Base-by-base conservation (phyloP, 2,888 invertebrate genomes). In the Hypolimnas misippus region DNA sequence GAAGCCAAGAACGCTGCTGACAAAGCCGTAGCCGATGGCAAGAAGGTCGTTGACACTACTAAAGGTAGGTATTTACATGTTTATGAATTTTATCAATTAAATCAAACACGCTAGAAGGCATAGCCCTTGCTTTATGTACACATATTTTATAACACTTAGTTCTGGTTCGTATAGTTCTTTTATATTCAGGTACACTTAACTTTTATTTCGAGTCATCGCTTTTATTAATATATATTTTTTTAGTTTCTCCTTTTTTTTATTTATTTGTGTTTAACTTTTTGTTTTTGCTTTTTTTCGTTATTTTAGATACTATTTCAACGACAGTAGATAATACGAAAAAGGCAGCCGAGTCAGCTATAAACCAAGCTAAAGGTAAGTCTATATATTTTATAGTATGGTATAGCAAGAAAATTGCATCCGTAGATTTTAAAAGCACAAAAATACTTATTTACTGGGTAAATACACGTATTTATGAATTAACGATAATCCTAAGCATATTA, bases 251-350 rank as follows among this genome's bases (percentile, higher is more conserved):
- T 68, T 17, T 62, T 56, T 66, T 58, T 52, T 59, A 59, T 66
- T 46, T 5, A 1, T 25, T 46, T 29, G 14, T 67, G 70, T 68
- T n/a, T n/a, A n/a, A n/a, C n/a, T n/a, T n/a, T n/a, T n/a, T n/a
- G n/a, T n/a, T n/a, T n/a, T n/a, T n/a, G n/a, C n/a, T 63, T 33
- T 62, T 64, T 71, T 70, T 50, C 56, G 69, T 64, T 68, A 70
- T 70, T 29, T 38, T 89, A 90, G 90, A 91, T 76, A 88, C 89
- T 66, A 60, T 90, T 65, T 81, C 87, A 35, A 83, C 86, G 16
- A 86, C 89, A 59, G 83, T 80, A 67, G 90, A 90, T 71, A 89
- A 84, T 69, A 86, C 92, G 63, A 92, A 88, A 78, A 92, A 87
- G 67, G 85, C 89, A 8, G 90, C 93, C 1, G 90, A 90, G 67